A percentile compares a stretch with the other conserved stretches of the same genome.
Evolutionary conservation across 1,140 invertebrate genomes (phyloP).

Genomic region (Aphidius ervi): DNA sequence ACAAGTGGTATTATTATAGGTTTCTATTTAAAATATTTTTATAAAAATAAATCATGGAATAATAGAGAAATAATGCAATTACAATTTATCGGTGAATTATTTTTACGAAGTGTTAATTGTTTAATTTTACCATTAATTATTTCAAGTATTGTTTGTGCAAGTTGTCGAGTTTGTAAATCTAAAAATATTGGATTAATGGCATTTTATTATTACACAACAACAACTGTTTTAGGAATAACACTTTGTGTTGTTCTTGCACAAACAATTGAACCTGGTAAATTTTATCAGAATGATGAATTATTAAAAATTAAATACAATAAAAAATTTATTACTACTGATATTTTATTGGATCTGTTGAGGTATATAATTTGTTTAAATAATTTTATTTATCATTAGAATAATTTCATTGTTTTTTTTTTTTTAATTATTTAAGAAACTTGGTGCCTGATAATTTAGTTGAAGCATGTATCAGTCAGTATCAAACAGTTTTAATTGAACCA

Average conservation of each 20-base stretch:
- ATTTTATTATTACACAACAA: constrained; percentile 63
- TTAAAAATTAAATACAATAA: constrained; percentile 23
- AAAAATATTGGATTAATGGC: constrained; percentile 56
- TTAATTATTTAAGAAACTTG: constrained; percentile 54
- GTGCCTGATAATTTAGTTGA: constrained; percentile 65
- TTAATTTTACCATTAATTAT: constrained; percentile 63
- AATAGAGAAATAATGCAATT: constrained; percentile 57
- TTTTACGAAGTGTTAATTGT: constrained; percentile 62
- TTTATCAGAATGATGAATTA: constrained; percentile 24
- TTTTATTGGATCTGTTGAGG: constrained; percentile 69
- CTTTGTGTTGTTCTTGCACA: constrained; percentile 60
- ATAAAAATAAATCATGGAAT: constrained; percentile 37
- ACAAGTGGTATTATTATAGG: constrained; percentile 28
- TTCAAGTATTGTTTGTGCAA: constrained; percentile 59
- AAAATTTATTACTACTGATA: constrained; percentile 61
- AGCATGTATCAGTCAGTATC: constrained; percentile 53
- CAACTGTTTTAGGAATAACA: constrained; percentile 61
- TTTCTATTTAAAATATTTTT: constrained; percentile 28
- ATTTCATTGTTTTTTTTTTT: neutral
- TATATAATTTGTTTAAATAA: constrained; percentile 29
- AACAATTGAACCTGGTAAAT: constrained; percentile 59
- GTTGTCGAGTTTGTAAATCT: constrained; percentile 52
- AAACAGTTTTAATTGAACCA: constrained; percentile 35
- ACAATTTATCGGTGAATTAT: constrained; percentile 60
- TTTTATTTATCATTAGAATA: no score